phyloP scores from a whole-genome alignment of 2,888 invertebrate species.

The Chouioia cunea region DNA sequence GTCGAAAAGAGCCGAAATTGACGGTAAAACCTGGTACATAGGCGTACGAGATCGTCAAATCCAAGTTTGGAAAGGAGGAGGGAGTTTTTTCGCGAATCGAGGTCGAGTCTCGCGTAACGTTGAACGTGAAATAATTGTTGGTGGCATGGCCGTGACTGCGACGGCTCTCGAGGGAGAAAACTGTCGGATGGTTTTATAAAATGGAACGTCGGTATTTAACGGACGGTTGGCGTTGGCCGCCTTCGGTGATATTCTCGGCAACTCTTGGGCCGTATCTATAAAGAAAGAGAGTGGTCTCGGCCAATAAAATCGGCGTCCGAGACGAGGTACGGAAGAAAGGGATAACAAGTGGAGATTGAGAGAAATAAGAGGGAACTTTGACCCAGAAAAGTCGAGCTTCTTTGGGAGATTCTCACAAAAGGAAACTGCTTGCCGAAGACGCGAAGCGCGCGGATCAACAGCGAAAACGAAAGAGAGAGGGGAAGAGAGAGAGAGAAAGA shows the following conservation, averaged over 20 bases:
- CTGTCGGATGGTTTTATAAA: not conserved
- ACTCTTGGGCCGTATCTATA: no score
- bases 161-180: not conserved
- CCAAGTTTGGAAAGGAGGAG: no score
- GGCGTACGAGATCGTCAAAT: no score
- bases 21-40: no score
- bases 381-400: constrained; percentile 17
- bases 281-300: no score
- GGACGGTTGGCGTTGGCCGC: not conserved
- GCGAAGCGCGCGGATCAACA: not conserved
- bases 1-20: no score
- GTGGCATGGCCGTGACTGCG: no score
- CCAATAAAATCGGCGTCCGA: constrained; percentile 9
- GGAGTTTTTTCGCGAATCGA: no score
- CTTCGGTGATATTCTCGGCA: constrained; percentile 6
- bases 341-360: not conserved
- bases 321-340: not conserved
- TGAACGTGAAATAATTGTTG: no score
- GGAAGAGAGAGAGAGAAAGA: no score
- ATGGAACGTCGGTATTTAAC: no score
- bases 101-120: no score
- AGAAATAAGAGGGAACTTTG: not conserved
- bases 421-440: not conserved
- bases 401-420: not conserved
- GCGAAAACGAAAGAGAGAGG: not conserved